Percentiles rank a stretch among this genome's conserved stretches.
phyloP scores from a whole-genome alignment of 2,113 vertebrate species.

The Toxostoma redivivum region DNA sequence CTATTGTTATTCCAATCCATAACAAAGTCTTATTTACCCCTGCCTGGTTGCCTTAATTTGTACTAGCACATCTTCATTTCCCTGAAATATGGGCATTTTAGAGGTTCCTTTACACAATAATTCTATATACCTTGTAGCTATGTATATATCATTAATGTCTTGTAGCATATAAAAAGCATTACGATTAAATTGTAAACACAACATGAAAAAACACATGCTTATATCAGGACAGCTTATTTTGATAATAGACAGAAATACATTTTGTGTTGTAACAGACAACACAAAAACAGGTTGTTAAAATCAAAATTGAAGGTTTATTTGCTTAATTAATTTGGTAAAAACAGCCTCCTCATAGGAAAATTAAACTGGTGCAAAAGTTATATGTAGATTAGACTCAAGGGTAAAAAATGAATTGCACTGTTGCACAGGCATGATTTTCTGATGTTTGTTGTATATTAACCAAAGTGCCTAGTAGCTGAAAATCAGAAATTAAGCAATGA shows the following conservation, averaged over 20 bases:
- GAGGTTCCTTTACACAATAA: neutral
- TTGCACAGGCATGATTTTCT: neutral
- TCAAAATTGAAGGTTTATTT: neutral
- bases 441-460: neutral
- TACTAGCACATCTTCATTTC: neutral
- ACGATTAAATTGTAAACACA: accelerated
- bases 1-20: neutral
- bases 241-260: neutral
- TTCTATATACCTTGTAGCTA: neutral
- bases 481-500: neutral
- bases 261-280: neutral
- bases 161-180: neutral
- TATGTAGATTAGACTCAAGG: neutral
- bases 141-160: neutral
- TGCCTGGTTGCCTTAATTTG: neutral
- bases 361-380: neutral
- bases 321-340: neutral
- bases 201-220: neutral
- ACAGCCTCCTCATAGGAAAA: neutral
- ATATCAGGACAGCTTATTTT: neutral
- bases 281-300: neutral
- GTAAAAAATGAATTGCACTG: neutral
- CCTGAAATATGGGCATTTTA: neutral
- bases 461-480: neutral
- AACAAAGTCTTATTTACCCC: neutral